Percentiles rank a stretch among this genome's conserved stretches.
These are phyloP conservation scores for Aurelia sp. DNA, from an alignment of 30 jellyfish, hydroid and myxozoan genomes.

Conservation along the genomic window DNA sequence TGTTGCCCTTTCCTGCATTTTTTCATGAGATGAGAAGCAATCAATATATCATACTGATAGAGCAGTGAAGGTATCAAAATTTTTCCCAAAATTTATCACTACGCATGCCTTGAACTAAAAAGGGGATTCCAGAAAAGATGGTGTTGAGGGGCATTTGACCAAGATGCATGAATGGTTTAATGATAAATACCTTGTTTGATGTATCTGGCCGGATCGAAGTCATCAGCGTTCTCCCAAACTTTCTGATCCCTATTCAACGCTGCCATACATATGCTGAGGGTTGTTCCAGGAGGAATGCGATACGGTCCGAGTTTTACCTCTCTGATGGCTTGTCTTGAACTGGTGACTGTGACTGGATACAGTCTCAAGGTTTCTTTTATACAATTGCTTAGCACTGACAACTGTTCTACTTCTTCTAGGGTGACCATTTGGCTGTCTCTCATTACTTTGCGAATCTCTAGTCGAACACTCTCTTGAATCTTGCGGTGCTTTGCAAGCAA, in stretches of 20 bases:
- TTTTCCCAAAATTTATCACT: too few species aligned
- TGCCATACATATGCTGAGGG: constrained; percentile 4
- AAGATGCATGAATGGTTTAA: background rate
- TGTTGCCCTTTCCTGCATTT: too few species aligned
- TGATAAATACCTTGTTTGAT: background rate
- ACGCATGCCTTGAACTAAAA: too few species aligned
- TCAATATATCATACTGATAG: too few species aligned
- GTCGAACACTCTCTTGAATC: too few species aligned
- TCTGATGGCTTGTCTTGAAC: constrained; percentile 4
- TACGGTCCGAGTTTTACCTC: constrained; percentile 57
- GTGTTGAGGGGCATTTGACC: too few species aligned
- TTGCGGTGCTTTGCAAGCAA: too few species aligned
- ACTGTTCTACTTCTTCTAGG: constrained; percentile 20
- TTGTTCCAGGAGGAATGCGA: constrained; percentile 31
- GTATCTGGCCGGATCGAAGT: constrained; percentile 45
- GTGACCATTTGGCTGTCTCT: constrained; percentile 18
- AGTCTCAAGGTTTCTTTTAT: constrained; percentile 48
- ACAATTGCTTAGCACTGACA: constrained; percentile 26
- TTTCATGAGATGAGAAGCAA: too few species aligned
- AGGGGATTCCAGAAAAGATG: too few species aligned
- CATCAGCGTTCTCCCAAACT: constrained; percentile 41
- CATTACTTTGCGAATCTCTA: background rate
- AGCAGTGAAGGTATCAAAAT: too few species aligned
- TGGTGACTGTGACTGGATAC: constrained; percentile 26
- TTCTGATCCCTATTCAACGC: constrained; percentile 38